A percentile compares a stretch with the other conserved stretches of the same genome.
Conservation (phyloP, 2,888 invertebrate genomes). For the Fragum whitleyi region DNA sequence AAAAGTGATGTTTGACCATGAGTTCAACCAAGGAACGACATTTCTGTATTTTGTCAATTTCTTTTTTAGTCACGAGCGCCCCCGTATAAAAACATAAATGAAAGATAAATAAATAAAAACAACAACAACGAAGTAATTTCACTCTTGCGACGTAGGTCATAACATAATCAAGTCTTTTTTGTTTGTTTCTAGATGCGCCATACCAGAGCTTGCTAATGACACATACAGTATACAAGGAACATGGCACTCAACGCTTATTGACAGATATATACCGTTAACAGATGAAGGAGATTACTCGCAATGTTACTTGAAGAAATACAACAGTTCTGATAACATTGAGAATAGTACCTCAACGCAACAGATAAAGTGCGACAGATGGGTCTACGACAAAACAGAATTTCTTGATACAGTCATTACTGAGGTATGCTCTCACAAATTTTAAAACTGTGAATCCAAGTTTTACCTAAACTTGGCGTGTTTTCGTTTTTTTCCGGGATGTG, state of each 20-base stretch:
- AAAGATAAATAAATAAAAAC: too few species aligned
- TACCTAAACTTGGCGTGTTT: too few species aligned
- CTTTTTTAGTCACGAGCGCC: too few species aligned
- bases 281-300: conserved; percentile 28
- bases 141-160: too few species aligned
- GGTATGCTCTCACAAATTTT: conserved; percentile 37
- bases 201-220: conserved; percentile 69
- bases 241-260: conserved; percentile 53
- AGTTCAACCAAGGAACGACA: too few species aligned
- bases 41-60: too few species aligned
- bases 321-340: neutral
- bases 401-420: conserved; percentile 44
- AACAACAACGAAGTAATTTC: too few species aligned
- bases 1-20: too few species aligned
- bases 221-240: conserved; percentile 64
- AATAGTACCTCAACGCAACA: neutral
- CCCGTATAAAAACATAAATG: too few species aligned
- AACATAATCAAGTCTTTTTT: too few species aligned
- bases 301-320: neutral
- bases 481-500: too few species aligned
- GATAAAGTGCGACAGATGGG: conserved; percentile 47
- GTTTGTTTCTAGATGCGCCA: conserved; percentile 72
- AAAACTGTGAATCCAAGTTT: too few species aligned
- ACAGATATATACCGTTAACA: conserved; percentile 57
- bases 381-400: conserved; percentile 51